Percentiles rank a stretch among this genome's conserved stretches.
phyloP scores from a whole-genome alignment of 2,888 invertebrate species.

The Orthosia gracilis region DNA sequence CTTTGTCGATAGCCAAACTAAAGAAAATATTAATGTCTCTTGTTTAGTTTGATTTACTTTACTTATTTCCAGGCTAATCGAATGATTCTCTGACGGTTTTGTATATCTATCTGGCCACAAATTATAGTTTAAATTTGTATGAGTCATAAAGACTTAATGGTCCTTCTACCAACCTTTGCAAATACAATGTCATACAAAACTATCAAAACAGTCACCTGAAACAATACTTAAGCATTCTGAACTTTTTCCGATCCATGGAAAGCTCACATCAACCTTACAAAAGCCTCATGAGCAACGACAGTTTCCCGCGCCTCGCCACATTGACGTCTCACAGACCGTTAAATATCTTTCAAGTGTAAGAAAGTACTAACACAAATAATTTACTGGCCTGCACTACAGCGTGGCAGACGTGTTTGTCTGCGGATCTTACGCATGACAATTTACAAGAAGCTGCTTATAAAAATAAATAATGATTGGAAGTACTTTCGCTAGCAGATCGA shows the following conservation, averaged over 20 bases:
- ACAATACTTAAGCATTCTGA: background rate
- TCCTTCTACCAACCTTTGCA: background rate
- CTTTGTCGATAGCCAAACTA: background rate
- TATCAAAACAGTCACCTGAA: background rate
- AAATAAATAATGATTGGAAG: constrained; percentile 44
- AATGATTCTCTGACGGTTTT: background rate
- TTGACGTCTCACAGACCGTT: constrained; percentile 22
- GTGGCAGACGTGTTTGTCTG: constrained; percentile 31
- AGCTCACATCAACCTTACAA: background rate
- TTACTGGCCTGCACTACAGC: constrained; percentile 10
- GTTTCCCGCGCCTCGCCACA: constrained; percentile 15
- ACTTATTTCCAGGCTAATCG: no score
- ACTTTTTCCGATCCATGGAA: constrained; percentile 4
- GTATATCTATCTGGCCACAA: background rate
- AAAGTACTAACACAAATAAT: constrained; percentile 52
- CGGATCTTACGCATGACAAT: constrained; percentile 43
- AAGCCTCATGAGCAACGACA: background rate
- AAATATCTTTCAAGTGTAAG: constrained; percentile 39
- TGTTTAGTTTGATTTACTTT: background rate
- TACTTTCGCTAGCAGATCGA: constrained; percentile 34
- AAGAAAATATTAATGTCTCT: background rate
- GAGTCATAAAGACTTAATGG: background rate
- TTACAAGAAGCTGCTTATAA: constrained; percentile 44
- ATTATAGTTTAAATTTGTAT: rapidly evolving
- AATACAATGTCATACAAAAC: background rate